Evolutionary conservation across 2,888 invertebrate species (phyloP).

Genomic region (Drosophila falleni): DNA sequence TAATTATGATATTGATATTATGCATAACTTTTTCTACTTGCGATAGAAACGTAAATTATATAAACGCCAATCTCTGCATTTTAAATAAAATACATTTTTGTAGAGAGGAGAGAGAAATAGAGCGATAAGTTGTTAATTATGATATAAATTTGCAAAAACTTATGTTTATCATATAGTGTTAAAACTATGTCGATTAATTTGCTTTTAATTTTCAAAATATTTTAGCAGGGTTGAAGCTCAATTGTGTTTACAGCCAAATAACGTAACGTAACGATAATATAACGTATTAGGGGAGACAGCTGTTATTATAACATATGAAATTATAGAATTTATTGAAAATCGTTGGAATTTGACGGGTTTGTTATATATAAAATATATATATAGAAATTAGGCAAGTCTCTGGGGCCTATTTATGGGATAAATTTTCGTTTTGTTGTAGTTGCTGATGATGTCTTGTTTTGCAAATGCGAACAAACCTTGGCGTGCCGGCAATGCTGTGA

Average conservation of each 20-base stretch:
- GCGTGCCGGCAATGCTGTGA: conserved; percentile 82
- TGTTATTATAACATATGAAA: neutral
- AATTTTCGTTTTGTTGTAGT: conserved; percentile 23
- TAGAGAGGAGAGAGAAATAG: conserved; percentile 64
- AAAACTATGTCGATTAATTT: conserved; percentile 25
- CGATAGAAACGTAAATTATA: conserved; percentile 84
- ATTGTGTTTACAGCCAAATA: conserved; percentile 27
- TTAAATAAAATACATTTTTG: conserved; percentile 52
- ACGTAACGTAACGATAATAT: conserved; percentile 20
- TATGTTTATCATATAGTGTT: conserved; percentile 16
- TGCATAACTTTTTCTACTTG: conserved; percentile 64
- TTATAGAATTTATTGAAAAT: neutral
- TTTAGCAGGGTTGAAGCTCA: conserved; percentile 9
- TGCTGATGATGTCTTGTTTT: conserved; percentile 53
- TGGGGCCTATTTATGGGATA: conserved; percentile 19
- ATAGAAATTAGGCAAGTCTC: conserved; percentile 29
- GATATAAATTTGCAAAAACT: conserved; percentile 28
- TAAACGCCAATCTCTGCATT: conserved; percentile 84
- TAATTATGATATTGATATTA: conserved; percentile 31
- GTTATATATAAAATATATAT: neutral
- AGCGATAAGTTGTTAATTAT: conserved; percentile 68
- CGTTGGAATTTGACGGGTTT: neutral
- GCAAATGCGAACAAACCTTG: conserved; percentile 84
- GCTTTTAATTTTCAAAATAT: conserved; percentile 1
- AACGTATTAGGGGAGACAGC: conserved; percentile 7